Percentiles rank a stretch among this genome's conserved stretches.
These are phyloP conservation scores for Tupaia chinensis DNA, from an alignment of 2,113 vertebrate species.

Conservation along the genomic window DNA sequence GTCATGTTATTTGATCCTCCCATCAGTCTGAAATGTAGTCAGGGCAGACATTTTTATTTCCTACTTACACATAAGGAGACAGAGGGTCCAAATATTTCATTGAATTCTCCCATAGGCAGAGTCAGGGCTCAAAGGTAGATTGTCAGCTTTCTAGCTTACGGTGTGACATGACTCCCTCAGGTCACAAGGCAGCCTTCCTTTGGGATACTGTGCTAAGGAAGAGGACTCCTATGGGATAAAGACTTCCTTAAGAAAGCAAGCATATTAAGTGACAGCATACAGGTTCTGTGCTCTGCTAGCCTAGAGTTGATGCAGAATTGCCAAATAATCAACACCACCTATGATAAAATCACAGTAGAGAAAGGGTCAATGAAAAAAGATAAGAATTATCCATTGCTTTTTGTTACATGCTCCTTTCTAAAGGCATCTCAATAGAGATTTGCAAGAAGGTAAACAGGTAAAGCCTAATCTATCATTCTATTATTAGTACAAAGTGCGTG, in stretches of 20 bases:
- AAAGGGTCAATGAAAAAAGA: constrained; percentile 7
- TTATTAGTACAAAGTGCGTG: background rate
- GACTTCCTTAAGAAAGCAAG: background rate
- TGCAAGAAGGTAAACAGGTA: constrained; percentile 6
- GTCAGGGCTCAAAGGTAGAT: background rate
- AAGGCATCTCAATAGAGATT: background rate
- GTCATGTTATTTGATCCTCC: constrained; percentile 32
- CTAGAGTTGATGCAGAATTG: background rate
- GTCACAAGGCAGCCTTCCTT: background rate
- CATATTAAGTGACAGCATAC: background rate
- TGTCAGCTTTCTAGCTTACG: background rate
- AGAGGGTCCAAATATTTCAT: background rate
- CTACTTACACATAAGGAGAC: background rate
- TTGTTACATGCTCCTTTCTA: constrained; percentile 11
- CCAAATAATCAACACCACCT: constrained; percentile 13
- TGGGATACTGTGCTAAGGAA: background rate
- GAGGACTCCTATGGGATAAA: background rate
- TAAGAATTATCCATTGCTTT: background rate
- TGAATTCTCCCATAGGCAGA: background rate
- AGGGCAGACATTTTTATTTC: constrained; percentile 10
- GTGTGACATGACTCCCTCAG: background rate
- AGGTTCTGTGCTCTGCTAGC: background rate
- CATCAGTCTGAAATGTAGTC: background rate
- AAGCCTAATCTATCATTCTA: constrained; percentile 13
- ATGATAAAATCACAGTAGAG: background rate